Evolutionary conservation across 1,140 invertebrate genomes (phyloP).

Genomic region (Linepithema humile): DNA sequence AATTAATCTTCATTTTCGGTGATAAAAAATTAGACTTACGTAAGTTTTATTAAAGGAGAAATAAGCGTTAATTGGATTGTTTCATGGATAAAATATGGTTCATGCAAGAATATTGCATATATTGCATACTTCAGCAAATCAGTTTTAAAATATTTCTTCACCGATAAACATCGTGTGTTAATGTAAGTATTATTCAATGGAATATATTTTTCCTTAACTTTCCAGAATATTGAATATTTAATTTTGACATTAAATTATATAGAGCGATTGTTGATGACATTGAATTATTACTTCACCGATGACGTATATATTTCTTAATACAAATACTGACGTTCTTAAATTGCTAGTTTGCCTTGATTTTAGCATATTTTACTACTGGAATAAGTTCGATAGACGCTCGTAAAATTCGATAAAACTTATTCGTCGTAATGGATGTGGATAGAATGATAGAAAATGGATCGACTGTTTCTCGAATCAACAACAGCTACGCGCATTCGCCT

Average conservation of each 20-base stretch:
- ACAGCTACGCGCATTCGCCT: neutral
- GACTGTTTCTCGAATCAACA: neutral
- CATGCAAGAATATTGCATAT: no score
- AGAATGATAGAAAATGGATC: neutral
- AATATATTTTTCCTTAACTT: neutral
- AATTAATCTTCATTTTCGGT: no score
- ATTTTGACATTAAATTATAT: neutral
- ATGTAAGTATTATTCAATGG: neutral
- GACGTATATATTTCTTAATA: no score
- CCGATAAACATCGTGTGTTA: neutral
- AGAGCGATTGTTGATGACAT: neutral
- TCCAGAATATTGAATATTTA: neutral
- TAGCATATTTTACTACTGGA: neutral
- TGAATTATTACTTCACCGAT: neutral
- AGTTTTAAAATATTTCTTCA: no score
- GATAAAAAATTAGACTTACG: no score
- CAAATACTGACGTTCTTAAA: no score
- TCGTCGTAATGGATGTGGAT: neutral
- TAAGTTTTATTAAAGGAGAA: no score
- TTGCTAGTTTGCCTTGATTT: neutral
- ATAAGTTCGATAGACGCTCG: neutral
- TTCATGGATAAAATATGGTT: no score
- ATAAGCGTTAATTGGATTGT: no score
- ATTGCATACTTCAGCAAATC: no score
- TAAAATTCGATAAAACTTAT: neutral